Conservation (phyloP, 2,888 invertebrate genomes). For the Gisinianus flammeolus region DNA sequence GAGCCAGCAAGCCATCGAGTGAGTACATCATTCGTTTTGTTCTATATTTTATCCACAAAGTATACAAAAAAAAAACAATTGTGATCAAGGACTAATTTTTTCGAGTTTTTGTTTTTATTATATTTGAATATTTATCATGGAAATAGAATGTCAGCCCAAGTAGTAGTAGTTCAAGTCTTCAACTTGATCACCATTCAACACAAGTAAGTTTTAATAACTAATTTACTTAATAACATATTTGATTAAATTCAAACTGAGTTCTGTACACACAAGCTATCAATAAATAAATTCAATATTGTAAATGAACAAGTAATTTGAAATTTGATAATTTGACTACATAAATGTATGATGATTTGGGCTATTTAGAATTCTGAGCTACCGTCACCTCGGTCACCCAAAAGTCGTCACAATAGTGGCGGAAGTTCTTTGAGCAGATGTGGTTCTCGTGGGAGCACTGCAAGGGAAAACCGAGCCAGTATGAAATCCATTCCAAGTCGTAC, state of each 20-base stretch:
- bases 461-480: constrained; percentile 41
- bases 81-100: background rate
- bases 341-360: no score
- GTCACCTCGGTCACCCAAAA: constrained; percentile 36
- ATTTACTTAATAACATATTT: no score
- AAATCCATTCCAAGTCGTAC: constrained; percentile 38
- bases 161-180: constrained; percentile 42
- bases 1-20: constrained; percentile 38
- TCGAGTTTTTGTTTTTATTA: background rate
- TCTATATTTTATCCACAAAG: no score
- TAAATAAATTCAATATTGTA: no score
- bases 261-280: no score
- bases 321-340: no score
- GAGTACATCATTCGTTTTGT: no score
- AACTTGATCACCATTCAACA: constrained; percentile 27
- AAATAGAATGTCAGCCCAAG: constrained; percentile 36
- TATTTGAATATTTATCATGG: background rate
- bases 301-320: no score
- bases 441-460: constrained; percentile 23
- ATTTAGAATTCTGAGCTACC: constrained; percentile 37
- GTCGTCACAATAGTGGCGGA: constrained; percentile 45
- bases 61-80: background rate
- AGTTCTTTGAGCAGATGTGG: constrained; percentile 41
- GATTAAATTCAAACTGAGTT: no score
- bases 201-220: no score